phyloP scores from a whole-genome alignment of 2,113 vertebrate genomes.

The Desmodus rotundus region DNA sequence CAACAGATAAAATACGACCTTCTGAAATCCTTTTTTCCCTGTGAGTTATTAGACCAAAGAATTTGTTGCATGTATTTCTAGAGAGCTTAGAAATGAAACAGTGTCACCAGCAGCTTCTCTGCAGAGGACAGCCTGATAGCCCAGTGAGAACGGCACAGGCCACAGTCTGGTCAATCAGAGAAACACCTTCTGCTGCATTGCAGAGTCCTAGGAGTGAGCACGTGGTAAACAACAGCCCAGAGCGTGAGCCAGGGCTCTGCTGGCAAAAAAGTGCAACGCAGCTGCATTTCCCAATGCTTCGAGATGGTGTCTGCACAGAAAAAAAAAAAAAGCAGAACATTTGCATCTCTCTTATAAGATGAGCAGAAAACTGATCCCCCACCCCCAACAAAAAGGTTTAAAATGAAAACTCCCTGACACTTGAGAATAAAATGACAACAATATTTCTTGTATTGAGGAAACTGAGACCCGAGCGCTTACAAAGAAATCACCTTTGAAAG shows the following conservation, averaged over 20 bases:
- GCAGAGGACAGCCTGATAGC: background rate
- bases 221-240: background rate
- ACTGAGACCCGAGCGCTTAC: background rate
- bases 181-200: conserved; percentile 29
- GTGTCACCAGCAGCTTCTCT: background rate
- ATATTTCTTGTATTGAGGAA: background rate
- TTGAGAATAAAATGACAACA: background rate
- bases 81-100: background rate
- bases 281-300: background rate
- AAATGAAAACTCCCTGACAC: background rate
- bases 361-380: background rate
- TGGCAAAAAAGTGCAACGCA: background rate
- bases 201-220: background rate
- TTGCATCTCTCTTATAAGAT: background rate
- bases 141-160: background rate
- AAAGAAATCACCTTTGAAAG: background rate
- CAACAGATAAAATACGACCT: background rate
- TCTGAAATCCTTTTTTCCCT: background rate
- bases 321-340: background rate
- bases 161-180: background rate
- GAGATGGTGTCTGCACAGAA: background rate
- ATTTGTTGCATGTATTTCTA: background rate
- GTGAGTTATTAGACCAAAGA: background rate
- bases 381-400: background rate
- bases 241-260: background rate